A percentile compares a stretch with the other conserved stretches of the same genome.
Evolutionary conservation across 2,797 vertebrate species (phyloP).

Genomic region (Dromococcyx pavoninus): DNA sequence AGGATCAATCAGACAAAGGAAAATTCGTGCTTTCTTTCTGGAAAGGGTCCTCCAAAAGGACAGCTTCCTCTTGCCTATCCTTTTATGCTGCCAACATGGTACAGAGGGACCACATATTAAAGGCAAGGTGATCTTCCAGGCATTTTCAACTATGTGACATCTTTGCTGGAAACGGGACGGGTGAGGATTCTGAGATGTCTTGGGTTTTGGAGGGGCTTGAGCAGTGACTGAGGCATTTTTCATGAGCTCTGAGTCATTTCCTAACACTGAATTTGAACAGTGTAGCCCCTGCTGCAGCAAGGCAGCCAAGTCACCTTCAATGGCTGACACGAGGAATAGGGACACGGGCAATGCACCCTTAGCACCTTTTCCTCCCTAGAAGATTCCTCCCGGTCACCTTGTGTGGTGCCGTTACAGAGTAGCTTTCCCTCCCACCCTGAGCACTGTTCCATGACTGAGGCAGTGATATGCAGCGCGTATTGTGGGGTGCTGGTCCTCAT

Average conservation of each 20-base stretch:
- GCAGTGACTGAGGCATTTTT: background rate
- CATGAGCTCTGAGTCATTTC: background rate
- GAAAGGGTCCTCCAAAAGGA: background rate
- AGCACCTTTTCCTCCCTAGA: background rate
- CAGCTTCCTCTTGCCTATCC: background rate
- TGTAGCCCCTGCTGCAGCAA: background rate
- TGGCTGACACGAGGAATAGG: background rate
- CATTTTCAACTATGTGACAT: background rate
- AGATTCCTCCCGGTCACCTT: background rate
- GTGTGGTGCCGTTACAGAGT: background rate
- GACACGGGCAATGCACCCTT: background rate
- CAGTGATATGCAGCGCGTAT: background rate
- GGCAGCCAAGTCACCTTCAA: background rate
- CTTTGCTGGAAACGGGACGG: background rate
- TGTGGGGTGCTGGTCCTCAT: background rate
- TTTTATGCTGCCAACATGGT: background rate
- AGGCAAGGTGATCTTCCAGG: background rate
- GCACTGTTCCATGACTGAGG: background rate
- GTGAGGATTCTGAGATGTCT: background rate
- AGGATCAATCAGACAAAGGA: background rate
- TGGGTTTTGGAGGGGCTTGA: background rate
- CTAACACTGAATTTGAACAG: background rate
- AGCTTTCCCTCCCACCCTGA: background rate
- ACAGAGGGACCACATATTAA: fast-evolving
- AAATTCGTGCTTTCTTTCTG: background rate